A percentile compares a stretch with the other conserved stretches of the same genome.
phyloP scores from a whole-genome alignment of 2,888 invertebrate genomes.

The Torymus texanus region DNA sequence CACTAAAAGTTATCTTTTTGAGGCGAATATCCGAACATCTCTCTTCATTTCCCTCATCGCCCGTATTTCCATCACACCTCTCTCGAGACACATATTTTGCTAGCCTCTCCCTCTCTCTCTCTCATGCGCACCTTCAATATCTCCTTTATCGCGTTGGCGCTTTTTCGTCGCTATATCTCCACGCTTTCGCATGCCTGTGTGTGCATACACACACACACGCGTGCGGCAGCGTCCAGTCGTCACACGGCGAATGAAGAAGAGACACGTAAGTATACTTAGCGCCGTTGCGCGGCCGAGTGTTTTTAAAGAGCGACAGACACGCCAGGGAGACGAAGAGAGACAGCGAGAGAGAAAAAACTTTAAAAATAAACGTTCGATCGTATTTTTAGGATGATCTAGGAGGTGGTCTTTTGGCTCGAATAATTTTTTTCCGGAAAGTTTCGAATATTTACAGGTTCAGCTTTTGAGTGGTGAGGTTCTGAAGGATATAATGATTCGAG shows the following conservation, averaged over 20 bases:
- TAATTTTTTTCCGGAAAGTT: not conserved
- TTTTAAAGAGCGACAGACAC: conserved; percentile 16
- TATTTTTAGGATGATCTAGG: conserved; percentile 46
- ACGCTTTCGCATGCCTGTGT: not conserved
- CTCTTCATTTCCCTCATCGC: no score
- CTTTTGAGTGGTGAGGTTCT: no score
- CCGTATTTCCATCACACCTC: no score
- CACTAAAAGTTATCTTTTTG: no score
- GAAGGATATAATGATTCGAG: no score
- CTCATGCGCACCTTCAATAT: not conserved
- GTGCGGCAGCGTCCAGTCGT: conserved; percentile 13
- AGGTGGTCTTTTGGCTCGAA: conserved; percentile 3
- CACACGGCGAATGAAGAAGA: not conserved
- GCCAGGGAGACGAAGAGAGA: conserved; percentile 1
- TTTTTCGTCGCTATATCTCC: not conserved
- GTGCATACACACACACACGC: not conserved
- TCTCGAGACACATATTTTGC: no score
- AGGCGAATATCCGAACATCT: no score
- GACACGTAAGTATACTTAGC: conserved; percentile 32
- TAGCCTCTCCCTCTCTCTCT: not conserved
- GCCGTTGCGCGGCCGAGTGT: not conserved
- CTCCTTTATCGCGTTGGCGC: conserved; percentile 13
- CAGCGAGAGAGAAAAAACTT: conserved; percentile 20
- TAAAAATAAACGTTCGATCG: conserved; percentile 45
- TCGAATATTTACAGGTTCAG: no score